Evolutionary conservation across 1,140 invertebrate genomes (phyloP).

Genomic region (Centruroides vittatus): DNA sequence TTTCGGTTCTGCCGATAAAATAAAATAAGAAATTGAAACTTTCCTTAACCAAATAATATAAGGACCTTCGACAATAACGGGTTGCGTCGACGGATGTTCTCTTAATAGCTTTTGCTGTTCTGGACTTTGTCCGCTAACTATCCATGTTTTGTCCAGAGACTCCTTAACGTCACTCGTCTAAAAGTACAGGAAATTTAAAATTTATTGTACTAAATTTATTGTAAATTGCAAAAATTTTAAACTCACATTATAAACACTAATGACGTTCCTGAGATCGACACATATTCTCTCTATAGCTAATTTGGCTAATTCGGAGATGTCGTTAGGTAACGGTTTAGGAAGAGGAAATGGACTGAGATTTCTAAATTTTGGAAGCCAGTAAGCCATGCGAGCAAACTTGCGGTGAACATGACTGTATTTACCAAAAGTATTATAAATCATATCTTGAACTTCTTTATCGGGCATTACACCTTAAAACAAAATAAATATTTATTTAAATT

Average conservation of each 20-base stretch:
- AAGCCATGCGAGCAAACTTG: slow-evolving; percentile 84
- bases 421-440: slow-evolving; percentile 74
- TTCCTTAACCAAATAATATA: slow-evolving; percentile 64
- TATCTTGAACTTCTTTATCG: slow-evolving; percentile 68
- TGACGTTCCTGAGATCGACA: slow-evolving; percentile 58
- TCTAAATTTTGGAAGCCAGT: slow-evolving; percentile 97
- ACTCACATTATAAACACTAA: slow-evolving; percentile 51
- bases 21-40: slow-evolving; percentile 66
- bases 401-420: slow-evolving; percentile 28
- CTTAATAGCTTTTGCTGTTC: slow-evolving; percentile 56
- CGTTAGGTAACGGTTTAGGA: slow-evolving; percentile 53
- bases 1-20: slow-evolving; percentile 51
- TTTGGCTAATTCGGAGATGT: slow-evolving; percentile 64
- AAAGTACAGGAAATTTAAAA: not conserved
- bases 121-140: slow-evolving; percentile 73
- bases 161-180: slow-evolving; percentile 43
- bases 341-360: slow-evolving; percentile 79
- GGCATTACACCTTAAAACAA: slow-evolving; percentile 59
- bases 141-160: slow-evolving; percentile 80
- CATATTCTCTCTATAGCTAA: slow-evolving; percentile 74
- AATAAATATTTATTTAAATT: too few relatives aligned
- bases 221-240: too few relatives aligned
- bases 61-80: slow-evolving; percentile 77
- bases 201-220: too few relatives aligned
- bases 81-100: slow-evolving; percentile 47